Conservation (phyloP, 1,140 invertebrate species). For the Listronotus bonariensis region DNA sequence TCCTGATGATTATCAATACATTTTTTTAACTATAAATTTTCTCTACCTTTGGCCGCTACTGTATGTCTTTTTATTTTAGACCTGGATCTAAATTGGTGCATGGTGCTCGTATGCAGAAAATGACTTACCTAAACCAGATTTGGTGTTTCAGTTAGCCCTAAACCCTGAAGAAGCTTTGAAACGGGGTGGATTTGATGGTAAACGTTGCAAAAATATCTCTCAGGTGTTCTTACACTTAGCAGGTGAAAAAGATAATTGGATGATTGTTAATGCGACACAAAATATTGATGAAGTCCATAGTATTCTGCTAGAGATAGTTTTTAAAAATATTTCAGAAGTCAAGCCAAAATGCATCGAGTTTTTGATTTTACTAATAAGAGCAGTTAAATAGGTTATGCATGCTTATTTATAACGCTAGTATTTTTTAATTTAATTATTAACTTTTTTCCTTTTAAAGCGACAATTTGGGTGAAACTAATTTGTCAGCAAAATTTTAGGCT, state of each 20-base stretch:
- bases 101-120: constrained; percentile 76
- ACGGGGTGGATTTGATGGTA: constrained; percentile 80
- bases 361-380: not conserved
- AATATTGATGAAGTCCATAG: constrained; percentile 59
- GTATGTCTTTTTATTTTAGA: constrained; percentile 58
- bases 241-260: constrained; percentile 65
- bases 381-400: too few species aligned
- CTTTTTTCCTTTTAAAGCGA: too few species aligned
- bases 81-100: constrained; percentile 82
- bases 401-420: too few species aligned
- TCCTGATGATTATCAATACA: too few species aligned
- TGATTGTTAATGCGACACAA: constrained; percentile 63
- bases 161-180: constrained; percentile 61
- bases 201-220: constrained; percentile 84
- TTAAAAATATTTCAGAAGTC: constrained; percentile 55
- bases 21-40: too few species aligned
- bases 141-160: constrained; percentile 79
- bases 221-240: constrained; percentile 68
- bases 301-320: constrained; percentile 55
- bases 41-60: too few species aligned
- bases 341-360: not conserved
- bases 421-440: too few species aligned
- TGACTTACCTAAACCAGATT: constrained; percentile 86
- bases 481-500: too few species aligned
- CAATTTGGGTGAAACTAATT: too few species aligned